Conservation (phyloP, 1,140 invertebrate species). For the Whitmania pigra region DNA sequence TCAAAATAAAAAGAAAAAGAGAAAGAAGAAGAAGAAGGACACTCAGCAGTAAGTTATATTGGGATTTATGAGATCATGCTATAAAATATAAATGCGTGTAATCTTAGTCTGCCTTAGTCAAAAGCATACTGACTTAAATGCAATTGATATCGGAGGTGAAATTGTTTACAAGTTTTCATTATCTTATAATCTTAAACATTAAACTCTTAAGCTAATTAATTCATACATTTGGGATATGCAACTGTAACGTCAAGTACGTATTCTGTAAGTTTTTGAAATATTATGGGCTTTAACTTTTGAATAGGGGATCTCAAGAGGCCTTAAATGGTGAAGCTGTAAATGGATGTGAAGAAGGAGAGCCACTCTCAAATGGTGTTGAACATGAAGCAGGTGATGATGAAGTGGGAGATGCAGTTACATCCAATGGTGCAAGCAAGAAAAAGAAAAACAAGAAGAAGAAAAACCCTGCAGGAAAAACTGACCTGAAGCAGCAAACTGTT, state of each 20-base stretch:
- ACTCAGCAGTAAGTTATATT: neutral
- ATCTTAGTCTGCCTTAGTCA: neutral
- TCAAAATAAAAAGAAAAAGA: conserved; percentile 43
- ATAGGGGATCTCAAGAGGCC: neutral
- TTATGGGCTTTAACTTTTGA: neutral
- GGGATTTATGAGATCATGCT: neutral
- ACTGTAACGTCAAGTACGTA: no score
- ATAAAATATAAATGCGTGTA: neutral
- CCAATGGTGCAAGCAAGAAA: conserved; percentile 27
- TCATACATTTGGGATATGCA: no score
- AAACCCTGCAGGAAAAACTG: conserved; percentile 36
- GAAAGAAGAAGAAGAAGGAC: conserved; percentile 44
- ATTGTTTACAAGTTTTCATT: no score
- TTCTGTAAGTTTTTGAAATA: neutral
- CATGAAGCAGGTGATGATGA: conserved; percentile 9
- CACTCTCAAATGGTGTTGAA: conserved; percentile 24
- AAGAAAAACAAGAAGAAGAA: conserved; percentile 41
- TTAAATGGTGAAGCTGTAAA: neutral
- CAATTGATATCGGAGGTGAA: no score
- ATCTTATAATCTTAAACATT: no score
- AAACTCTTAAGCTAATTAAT: no score
- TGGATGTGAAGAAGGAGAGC: conserved; percentile 3
- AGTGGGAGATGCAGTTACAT: conserved; percentile 5
- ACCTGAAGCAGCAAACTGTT: conserved; percentile 54
- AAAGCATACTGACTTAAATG: no score